Evolutionary conservation across 2,113 vertebrate genomes (phyloP), one percentile per base, ranked within the genome.

Genomic region (Psilopogon haemacephalus): DNA sequence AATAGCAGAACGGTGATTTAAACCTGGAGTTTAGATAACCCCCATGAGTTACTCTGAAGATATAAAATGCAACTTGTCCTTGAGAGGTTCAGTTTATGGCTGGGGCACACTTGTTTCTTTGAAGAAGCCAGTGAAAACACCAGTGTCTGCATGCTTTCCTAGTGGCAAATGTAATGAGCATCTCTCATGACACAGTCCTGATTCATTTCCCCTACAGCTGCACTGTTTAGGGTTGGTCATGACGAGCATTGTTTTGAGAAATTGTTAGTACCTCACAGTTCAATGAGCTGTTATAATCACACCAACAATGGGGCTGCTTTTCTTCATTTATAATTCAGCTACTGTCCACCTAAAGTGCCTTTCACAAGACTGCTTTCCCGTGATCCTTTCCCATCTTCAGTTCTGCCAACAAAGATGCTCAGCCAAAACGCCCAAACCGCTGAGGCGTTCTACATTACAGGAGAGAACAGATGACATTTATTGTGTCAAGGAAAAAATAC

Each of bases 181-280:
- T 35, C 35, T 27, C 70, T 76, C 56, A 72, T 38, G 17, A 76
- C 85, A 81, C 5, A 35, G 38, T 26, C 52, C 65, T 90, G 59
- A 85, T 74, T 89, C 9, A 87, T 93, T 79, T 90, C 67, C 89
- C 40, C 42, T 72, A 21, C 84, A 94, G 84, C 82, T 96, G 89
- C 52, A 89, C 42, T 71, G 42, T 50, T 93, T 67, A 59, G 32
- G 46, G 58, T 60, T 54, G 38, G 87, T 86, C 84, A 78, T 68
- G 76, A 46, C 67, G 63, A 48, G 73, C 56, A 94, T 93, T 96
- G 94, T 94, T 89, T 72, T 88, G 84, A 88, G 88, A 82, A 87
- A 82, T 75, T 46, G 27, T 68, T 81, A 64, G 89, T 94, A 62
- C 87, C 90, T 77, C 74, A 52, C 1, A 6, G 92, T 84, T 92